Percentiles rank a stretch among this genome's conserved stretches.
These are phyloP conservation scores for Lutraria lutraria DNA, from an alignment of 2,888 invertebrate species.

Conservation along the genomic window DNA sequence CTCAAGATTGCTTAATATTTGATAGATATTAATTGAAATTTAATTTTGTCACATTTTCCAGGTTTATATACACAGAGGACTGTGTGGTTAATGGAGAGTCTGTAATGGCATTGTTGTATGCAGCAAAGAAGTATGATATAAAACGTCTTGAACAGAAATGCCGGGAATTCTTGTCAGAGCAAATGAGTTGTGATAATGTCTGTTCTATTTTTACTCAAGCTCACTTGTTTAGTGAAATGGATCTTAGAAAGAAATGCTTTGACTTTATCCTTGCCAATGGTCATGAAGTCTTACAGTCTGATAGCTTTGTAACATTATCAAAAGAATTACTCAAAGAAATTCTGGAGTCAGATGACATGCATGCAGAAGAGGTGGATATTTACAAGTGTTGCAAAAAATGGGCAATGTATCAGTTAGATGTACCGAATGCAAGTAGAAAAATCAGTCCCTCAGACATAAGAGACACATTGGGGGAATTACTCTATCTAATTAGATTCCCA, in stretches of 20 bases:
- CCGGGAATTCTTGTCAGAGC: not conserved
- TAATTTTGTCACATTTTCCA: not conserved
- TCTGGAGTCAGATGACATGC: not conserved
- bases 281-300: not conserved
- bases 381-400: conserved; percentile 20
- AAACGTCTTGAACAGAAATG: conserved; percentile 28
- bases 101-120: conserved; percentile 31
- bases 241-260: conserved; percentile 28
- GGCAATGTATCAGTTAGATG: not conserved
- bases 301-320: not conserved
- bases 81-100: conserved; percentile 19
- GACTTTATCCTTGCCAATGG: conserved; percentile 1
- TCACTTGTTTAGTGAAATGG: conserved; percentile 20
- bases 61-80: conserved; percentile 21
- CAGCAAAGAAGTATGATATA: conserved; percentile 37
- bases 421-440: not conserved
- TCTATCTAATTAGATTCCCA: conserved; percentile 20
- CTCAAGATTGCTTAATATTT: too few relatives aligned
- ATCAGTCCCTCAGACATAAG: not conserved
- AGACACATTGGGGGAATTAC: not conserved
- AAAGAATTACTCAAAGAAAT: conserved; percentile 13
- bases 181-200: conserved; percentile 29
- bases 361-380: conserved; percentile 2
- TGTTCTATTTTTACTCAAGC: conserved; percentile 37
- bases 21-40: not conserved